These are phyloP conservation scores for Benthosema pterotum DNA, from an alignment of 2,797 vertebrate species.

Conservation along the genomic window DNA sequence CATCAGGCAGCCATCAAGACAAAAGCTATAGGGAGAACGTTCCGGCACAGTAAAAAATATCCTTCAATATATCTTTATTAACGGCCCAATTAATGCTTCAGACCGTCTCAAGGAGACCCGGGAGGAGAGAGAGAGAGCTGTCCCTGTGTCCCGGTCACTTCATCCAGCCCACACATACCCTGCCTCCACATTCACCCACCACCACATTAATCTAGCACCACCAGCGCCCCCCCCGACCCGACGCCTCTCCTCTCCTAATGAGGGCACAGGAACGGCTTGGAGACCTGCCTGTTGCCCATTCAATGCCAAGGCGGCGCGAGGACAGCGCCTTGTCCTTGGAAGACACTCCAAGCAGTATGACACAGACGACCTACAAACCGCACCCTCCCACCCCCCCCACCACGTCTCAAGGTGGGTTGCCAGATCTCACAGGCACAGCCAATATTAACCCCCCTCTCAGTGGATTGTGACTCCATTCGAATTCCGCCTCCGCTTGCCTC, in stretches of 20 bases:
- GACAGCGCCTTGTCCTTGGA: conserved; percentile 21
- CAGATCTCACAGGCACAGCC: conserved; percentile 24
- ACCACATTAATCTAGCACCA: too few relatives aligned
- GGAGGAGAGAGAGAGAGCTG: too few relatives aligned
- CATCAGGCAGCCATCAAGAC: conserved; percentile 33
- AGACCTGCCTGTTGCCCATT: conserved; percentile 40
- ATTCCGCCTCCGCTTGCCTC: conserved; percentile 1
- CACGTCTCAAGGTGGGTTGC: conserved; percentile 18
- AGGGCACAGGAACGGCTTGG: conserved; percentile 37
- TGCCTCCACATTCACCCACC: conserved; percentile 1
- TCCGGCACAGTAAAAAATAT: conserved; percentile 34
- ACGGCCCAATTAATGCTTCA: conserved; percentile 47
- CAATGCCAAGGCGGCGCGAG: conserved; percentile 7
- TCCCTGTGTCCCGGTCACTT: conserved; percentile 8
- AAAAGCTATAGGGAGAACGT: conserved; percentile 35
- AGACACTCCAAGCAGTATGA: conserved; percentile 24
- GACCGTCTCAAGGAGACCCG: conserved; percentile 60
- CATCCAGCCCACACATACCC: conserved; percentile 12
- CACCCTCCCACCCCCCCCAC: not conserved
- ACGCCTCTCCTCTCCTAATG: conserved; percentile 43
- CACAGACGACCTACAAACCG: conserved; percentile 40
- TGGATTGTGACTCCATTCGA: conserved; percentile 34
- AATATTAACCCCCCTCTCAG: conserved; percentile 10
- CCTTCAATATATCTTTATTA: conserved; percentile 55
- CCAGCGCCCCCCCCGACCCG: not conserved